A percentile compares a stretch with the other conserved stretches of the same genome.
Evolutionary conservation across 1,140 invertebrate genomes (phyloP).

Genomic region (Saccostrea glomerata): DNA sequence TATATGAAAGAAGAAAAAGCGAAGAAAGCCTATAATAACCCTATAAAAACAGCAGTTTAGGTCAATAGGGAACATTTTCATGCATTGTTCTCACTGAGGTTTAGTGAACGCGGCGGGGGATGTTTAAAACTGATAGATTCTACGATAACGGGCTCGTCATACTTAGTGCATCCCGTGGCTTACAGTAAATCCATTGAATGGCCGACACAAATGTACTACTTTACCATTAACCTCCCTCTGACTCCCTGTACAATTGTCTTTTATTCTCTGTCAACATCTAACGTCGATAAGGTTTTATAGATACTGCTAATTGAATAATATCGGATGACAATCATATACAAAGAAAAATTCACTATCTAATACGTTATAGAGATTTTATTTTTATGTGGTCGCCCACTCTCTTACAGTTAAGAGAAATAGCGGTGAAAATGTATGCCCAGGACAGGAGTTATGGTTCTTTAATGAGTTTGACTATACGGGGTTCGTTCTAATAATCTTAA

Average conservation of each 20-base stretch:
- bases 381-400: background rate
- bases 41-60: background rate
- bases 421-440: background rate
- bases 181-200: background rate
- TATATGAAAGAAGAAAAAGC: background rate
- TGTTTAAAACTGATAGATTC: slow-evolving; percentile 13
- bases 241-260: background rate
- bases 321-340: slow-evolving; percentile 22
- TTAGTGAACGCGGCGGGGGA: slow-evolving; percentile 23
- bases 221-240: background rate
- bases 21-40: background rate
- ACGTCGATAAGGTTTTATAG: slow-evolving; percentile 17
- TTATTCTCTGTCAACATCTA: slow-evolving; percentile 12
- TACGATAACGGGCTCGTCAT: background rate
- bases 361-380: background rate
- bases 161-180: background rate
- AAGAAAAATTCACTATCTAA: slow-evolving; percentile 18
- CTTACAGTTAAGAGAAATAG: background rate
- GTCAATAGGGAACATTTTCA: background rate
- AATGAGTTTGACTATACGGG: background rate
- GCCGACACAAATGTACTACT: background rate
- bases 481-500: background rate
- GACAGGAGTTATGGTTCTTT: background rate
- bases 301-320: slow-evolving; percentile 32
- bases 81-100: background rate